These are phyloP conservation scores for Drosophila infuscata DNA, from an alignment of 2,888 invertebrate species.

Conservation along the genomic window DNA sequence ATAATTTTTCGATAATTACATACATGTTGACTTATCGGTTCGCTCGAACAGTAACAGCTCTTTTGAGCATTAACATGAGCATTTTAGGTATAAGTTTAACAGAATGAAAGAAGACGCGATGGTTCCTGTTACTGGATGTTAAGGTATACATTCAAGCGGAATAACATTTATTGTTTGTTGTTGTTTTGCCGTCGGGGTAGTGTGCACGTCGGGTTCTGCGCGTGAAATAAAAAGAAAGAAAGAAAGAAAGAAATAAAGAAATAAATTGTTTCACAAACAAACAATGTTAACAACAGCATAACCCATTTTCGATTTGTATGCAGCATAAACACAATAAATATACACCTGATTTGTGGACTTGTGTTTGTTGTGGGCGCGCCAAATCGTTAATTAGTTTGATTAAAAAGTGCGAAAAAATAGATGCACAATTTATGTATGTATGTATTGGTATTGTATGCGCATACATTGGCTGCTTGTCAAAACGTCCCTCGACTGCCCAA, in stretches of 20 bases:
- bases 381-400: slow-evolving; percentile 44
- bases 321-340: slow-evolving; percentile 19
- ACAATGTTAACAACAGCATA: slow-evolving; percentile 12
- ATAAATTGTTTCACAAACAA: slow-evolving; percentile 34
- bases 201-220: slow-evolving; percentile 33
- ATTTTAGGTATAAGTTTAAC: slow-evolving; percentile 31
- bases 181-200: slow-evolving; percentile 51
- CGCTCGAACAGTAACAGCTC: slow-evolving; percentile 30
- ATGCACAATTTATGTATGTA: slow-evolving; percentile 34
- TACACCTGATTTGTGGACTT: slow-evolving; percentile 22
- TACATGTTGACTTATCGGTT: not conserved
- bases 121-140: slow-evolving; percentile 29
- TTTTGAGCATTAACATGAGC: slow-evolving; percentile 29
- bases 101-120: slow-evolving; percentile 32
- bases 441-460: slow-evolving; percentile 1
- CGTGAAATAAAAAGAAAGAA: slow-evolving; percentile 33
- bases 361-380: slow-evolving; percentile 39
- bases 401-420: slow-evolving; percentile 50
- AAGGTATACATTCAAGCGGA: slow-evolving; percentile 36
- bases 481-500: slow-evolving; percentile 7
- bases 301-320: slow-evolving; percentile 1
- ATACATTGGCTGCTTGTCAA: slow-evolving; percentile 31
- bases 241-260: slow-evolving; percentile 40
- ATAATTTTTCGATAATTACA: slow-evolving; percentile 8
- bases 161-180: slow-evolving; percentile 62